Evolutionary conservation across 2,888 invertebrate genomes (phyloP).

Genomic region (Anoplius nigerrimus): DNA sequence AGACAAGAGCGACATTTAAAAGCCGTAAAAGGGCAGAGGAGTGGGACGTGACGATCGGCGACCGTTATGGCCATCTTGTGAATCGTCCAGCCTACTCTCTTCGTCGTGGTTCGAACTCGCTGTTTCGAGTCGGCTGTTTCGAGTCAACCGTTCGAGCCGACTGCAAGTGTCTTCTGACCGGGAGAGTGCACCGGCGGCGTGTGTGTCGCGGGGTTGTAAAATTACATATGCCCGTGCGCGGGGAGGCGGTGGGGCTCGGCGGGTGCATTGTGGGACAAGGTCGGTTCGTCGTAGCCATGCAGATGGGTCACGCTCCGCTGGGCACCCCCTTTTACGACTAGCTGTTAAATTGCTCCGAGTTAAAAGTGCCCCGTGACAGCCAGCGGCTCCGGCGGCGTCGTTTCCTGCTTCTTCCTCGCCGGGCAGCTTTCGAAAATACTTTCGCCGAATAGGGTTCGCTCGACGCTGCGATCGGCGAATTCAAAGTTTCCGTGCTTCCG

Average conservation of each 20-base stretch:
- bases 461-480: background rate
- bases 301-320: slow-evolving; percentile 57
- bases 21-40: background rate
- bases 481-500: too few relatives aligned
- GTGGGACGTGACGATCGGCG: slow-evolving; percentile 5
- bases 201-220: slow-evolving; percentile 30
- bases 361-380: slow-evolving; percentile 41
- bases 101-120: too few relatives aligned
- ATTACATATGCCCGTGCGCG: slow-evolving; percentile 21
- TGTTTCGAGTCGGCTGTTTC: too few relatives aligned
- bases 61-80: too few relatives aligned
- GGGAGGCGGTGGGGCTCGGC: slow-evolving; percentile 23
- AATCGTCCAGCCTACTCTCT: too few relatives aligned
- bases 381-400: slow-evolving; percentile 41
- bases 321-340: slow-evolving; percentile 56
- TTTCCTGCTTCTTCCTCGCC: slow-evolving; percentile 43
- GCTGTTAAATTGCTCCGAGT: slow-evolving; percentile 53
- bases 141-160: too few relatives aligned
- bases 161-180: too few relatives aligned
- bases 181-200: too few relatives aligned
- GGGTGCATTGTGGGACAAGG: slow-evolving; percentile 63
- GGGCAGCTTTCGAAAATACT: background rate
- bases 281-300: slow-evolving; percentile 52
- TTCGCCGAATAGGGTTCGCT: background rate
- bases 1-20: background rate